Conservation (phyloP, 2,888 invertebrate genomes). For the Brenthis hecate region DNA sequence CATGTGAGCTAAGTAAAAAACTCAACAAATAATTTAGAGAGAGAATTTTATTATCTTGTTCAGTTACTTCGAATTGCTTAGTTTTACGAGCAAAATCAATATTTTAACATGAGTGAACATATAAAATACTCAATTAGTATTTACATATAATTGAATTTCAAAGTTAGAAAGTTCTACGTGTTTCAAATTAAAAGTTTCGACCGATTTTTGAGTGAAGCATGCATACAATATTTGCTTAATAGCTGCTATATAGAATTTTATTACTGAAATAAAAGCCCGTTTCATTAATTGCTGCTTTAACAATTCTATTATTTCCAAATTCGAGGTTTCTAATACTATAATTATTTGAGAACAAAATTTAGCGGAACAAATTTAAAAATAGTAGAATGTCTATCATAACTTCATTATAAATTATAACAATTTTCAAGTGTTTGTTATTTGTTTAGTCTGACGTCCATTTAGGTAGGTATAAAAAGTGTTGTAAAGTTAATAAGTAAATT, state of each 20-base stretch:
- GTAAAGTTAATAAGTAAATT: no score
- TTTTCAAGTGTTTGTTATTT: background rate
- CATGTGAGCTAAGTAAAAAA: no score
- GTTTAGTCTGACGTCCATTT: no score
- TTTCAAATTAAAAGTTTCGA: slow-evolving; percentile 23
- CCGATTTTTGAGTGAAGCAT: slow-evolving; percentile 25
- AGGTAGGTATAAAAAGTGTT: no score
- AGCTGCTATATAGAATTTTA: slow-evolving; percentile 29
- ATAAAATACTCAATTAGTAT: slow-evolving; percentile 5
- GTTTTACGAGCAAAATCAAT: no score
- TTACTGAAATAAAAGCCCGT: slow-evolving; percentile 34
- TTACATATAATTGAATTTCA: slow-evolving; percentile 26
- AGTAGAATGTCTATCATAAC: background rate
- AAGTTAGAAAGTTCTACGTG: slow-evolving; percentile 20
- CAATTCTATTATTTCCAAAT: slow-evolving; percentile 24
- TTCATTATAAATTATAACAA: slow-evolving; percentile 1
- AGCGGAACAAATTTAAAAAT: slow-evolving; percentile 27
- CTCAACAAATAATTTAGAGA: no score
- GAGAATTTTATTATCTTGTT: no score
- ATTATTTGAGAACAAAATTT: slow-evolving; percentile 20
- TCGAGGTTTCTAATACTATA: slow-evolving; percentile 23
- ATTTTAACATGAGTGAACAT: background rate
- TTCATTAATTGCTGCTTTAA: slow-evolving; percentile 39
- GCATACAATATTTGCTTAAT: slow-evolving; percentile 33
- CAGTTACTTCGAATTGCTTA: no score